Evolutionary conservation across 1,140 invertebrate species (phyloP).

Genomic region (Popillia japonica): DNA sequence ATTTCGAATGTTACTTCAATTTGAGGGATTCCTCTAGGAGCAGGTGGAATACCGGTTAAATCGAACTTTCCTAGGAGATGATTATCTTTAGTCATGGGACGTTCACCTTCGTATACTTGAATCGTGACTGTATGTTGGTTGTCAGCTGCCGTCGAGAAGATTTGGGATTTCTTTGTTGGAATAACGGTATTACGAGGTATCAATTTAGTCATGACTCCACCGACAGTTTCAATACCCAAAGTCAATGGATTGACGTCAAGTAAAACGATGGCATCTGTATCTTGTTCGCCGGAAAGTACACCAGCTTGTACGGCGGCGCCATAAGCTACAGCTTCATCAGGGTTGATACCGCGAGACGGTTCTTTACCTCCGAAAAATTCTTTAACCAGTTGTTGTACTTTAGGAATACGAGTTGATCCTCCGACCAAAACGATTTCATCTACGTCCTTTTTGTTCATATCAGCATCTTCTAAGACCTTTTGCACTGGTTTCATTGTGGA

Average conservation of each 20-base stretch:
- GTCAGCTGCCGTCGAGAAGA: constrained; percentile 98
- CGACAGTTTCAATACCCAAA: constrained; percentile 99
- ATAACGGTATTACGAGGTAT: constrained; percentile 99
- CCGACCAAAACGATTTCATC: constrained; percentile 99
- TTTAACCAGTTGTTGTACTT: constrained; percentile 98
- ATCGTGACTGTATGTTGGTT: constrained; percentile 99
- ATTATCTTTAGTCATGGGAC: constrained; percentile 99
- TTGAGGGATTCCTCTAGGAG: constrained; percentile 97
- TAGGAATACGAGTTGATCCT: constrained; percentile 98
- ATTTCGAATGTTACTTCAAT: constrained; percentile 99
- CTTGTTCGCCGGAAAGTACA: constrained; percentile 88
- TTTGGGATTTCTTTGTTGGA: constrained; percentile 99
- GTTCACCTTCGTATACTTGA: constrained; percentile 97
- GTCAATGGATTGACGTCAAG: constrained; percentile 98
- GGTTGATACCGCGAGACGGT: constrained; percentile 97
- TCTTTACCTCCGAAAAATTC: constrained; percentile 99
- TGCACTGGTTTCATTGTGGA: constrained; percentile 99
- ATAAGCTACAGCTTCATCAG: constrained; percentile 97
- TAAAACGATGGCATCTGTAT: constrained; percentile 95
- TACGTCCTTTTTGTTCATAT: constrained; percentile 98
- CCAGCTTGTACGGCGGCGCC: constrained; percentile 99
- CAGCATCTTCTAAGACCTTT: constrained; percentile 94
- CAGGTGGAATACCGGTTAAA: constrained; percentile 96
- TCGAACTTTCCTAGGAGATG: constrained; percentile 98
- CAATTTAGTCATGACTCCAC: constrained; percentile 99